Conservation (phyloP, 2,113 vertebrate species). For the Phoenicopterus ruber region DNA sequence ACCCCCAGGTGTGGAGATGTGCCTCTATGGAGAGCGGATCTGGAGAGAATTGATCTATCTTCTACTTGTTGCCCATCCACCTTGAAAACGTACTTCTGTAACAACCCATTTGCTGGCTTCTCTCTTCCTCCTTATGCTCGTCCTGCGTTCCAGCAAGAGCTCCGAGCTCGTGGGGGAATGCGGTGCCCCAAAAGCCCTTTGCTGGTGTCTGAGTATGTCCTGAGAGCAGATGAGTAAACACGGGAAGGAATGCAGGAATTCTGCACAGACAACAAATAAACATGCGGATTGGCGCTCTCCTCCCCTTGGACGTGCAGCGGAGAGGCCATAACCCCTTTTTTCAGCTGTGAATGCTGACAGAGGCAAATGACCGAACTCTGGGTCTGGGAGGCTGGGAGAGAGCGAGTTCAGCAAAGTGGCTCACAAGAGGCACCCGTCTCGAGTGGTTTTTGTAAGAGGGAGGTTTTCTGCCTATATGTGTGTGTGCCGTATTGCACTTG, state of each 20-base stretch:
- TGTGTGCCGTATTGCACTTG: background rate
- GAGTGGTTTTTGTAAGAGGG: background rate
- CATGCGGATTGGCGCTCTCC: background rate
- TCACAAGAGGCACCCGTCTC: background rate
- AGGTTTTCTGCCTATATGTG: background rate
- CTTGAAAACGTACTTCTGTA: background rate
- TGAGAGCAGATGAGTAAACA: conserved; percentile 27
- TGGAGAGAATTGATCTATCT: background rate
- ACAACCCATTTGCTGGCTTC: background rate
- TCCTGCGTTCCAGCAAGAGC: background rate
- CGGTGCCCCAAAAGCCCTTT: background rate
- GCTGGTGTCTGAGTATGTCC: background rate
- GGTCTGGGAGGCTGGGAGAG: background rate
- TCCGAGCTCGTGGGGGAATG: background rate
- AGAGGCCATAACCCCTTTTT: conserved; percentile 16
- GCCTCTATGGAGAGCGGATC: background rate
- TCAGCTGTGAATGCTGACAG: background rate
- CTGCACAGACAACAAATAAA: conserved; percentile 24
- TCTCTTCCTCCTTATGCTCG: background rate
- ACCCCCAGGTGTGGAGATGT: background rate
- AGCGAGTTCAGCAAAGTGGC: background rate
- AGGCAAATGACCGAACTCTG: background rate
- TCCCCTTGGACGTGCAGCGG: background rate
- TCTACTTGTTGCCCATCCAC: background rate
- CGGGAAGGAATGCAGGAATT: conserved; percentile 9